A percentile compares a stretch with the other conserved stretches of the same genome.
These are phyloP conservation scores for Elachura formosa DNA, from an alignment of 2,113 vertebrate species.

Conservation along the genomic window DNA sequence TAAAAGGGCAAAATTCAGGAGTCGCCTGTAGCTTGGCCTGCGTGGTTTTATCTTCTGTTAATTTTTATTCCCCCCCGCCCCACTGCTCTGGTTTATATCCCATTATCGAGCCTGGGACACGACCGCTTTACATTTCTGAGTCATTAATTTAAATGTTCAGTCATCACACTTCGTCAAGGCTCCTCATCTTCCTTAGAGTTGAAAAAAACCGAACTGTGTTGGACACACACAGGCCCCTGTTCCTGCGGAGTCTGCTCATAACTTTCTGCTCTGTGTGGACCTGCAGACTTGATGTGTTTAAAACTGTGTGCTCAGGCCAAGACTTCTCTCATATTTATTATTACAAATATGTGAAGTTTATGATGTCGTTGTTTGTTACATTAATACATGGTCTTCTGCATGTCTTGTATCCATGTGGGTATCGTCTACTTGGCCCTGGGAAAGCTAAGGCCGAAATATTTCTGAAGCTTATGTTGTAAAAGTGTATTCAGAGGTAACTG, in stretches of 20 bases:
- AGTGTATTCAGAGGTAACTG: neutral
- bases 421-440: accelerated
- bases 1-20: neutral
- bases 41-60: neutral
- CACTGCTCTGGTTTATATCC: neutral
- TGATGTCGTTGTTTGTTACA: neutral
- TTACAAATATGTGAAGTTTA: accelerated
- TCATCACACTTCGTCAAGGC: neutral
- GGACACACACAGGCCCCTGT: neutral
- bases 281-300: accelerated
- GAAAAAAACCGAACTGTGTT: accelerated
- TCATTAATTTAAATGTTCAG: neutral
- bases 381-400: accelerated
- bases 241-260: neutral
- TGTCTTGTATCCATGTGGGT: neutral
- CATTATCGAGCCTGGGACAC: neutral
- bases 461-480: accelerated
- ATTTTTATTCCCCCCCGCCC: neutral
- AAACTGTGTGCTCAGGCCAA: neutral
- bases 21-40: neutral
- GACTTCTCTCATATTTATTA: accelerated
- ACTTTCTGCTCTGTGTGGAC: neutral
- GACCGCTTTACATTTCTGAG: neutral
- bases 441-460: neutral
- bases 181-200: neutral